Evolutionary conservation across 2,797 vertebrate species (phyloP).

Genomic region (Parauchenoglanis punctatus): DNA sequence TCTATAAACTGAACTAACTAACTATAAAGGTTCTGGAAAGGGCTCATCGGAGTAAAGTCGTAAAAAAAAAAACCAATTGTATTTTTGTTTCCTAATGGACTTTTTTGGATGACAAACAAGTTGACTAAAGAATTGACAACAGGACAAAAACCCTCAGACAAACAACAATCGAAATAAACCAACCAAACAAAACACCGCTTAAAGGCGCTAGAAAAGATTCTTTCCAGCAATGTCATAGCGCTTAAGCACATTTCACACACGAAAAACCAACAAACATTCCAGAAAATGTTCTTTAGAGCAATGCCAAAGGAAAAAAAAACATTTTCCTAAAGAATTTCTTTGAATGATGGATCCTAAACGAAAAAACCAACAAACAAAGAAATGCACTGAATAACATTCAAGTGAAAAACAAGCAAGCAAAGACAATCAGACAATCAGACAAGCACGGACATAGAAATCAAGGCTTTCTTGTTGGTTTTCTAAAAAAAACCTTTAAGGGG

Average conservation of each 20-base stretch:
- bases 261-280: not conserved
- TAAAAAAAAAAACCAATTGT: not conserved
- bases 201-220: not conserved
- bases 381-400: not conserved
- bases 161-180: not conserved
- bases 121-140: not conserved
- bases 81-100: not conserved
- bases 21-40: not conserved
- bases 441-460: not conserved
- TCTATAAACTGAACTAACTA: not conserved
- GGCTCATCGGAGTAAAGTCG: not conserved
- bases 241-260: not conserved
- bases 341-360: not conserved
- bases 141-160: not conserved
- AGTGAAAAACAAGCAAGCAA: not conserved
- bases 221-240: not conserved
- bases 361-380: not conserved
- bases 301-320: not conserved
- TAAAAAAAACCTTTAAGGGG: not conserved
- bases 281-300: not conserved
- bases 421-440: not conserved
- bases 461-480: not conserved
- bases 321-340: not conserved
- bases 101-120: not conserved
- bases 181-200: not conserved